Base-by-base conservation (phyloP, 2,113 vertebrate species). In the Nyctereutes procyonoides region DNA sequence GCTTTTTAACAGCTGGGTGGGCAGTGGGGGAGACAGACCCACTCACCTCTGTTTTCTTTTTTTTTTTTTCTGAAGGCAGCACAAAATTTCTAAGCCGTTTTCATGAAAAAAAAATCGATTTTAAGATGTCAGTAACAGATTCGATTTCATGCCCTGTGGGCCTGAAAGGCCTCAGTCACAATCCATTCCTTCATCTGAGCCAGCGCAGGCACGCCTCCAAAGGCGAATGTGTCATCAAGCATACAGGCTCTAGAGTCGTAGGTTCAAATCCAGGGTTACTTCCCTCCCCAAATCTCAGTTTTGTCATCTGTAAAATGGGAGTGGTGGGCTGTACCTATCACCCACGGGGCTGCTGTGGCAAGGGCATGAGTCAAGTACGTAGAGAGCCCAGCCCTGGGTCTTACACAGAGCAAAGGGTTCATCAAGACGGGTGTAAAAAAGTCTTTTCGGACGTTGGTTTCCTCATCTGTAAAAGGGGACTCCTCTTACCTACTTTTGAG, bases 11-110 rank as follows among this genome's bases (percentile, higher is more conserved):
- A 74, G 51, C 5, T 30, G 19, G 22, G 5, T 8, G 51, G 12
- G n/a, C 8, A 1, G 4, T 15, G 1, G 12, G 0, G 30, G 35
- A 24, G 24, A 14, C 0, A 63, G 38, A 20, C 63, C n/a, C 5
- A 22, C 16, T 60, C 17, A 5, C 19, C 15, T 74, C 26, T 51
- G n/a, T 22, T 73, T 73, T 38, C 48, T 63, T 79, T 35, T 15
- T 19, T 19, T 69, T 58, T 58, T 74, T 32, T 69, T 17, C 53
- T 32, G 53, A 84, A 65, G 48, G 35, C 9, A 58, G 20, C 14
- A n/a, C 17, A 55, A 53, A 69, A 10, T 63, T 67, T 86, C 62
- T 1, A 81, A 74, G 26, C 13, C 15, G 13, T 67, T 51, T 60
- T 38, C 0, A 4, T 43, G 43, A 43, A 43, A 43, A 43, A 38